phyloP scores from a whole-genome alignment of 1,140 invertebrate genomes.

The Grapholita molesta region DNA sequence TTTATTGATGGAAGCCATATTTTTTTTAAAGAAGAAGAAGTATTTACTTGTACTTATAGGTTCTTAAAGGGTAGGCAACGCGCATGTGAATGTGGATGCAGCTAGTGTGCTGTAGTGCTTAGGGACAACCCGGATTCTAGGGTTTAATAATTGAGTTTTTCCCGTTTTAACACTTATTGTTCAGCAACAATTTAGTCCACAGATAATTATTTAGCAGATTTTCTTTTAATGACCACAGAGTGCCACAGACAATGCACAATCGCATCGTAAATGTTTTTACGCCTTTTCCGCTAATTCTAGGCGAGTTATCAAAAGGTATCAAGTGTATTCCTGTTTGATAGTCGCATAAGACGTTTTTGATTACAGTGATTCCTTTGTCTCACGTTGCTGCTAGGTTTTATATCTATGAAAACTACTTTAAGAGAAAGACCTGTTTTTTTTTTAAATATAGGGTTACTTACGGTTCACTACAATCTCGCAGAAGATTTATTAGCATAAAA shows the following conservation, averaged over 20 bases:
- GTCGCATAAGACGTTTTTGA: background rate
- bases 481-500: no score
- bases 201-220: background rate
- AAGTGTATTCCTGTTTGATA: background rate
- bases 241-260: constrained; percentile 8
- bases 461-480: no score
- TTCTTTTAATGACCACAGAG: background rate
- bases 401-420: background rate
- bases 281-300: background rate
- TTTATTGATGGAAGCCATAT: no score
- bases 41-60: no score
- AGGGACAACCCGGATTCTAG: no score
- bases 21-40: no score
- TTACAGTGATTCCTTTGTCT: background rate
- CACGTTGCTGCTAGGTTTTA: background rate
- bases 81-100: no score
- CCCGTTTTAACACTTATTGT: background rate
- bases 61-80: no score
- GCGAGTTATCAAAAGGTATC: background rate
- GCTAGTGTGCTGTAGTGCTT: no score
- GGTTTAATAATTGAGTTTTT: no score
- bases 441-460: no score
- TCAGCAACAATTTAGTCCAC: background rate
- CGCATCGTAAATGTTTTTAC: background rate
- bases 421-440: background rate